Evolutionary conservation across 2,888 invertebrate species (phyloP).

Genomic region (Cantharis rustica): DNA sequence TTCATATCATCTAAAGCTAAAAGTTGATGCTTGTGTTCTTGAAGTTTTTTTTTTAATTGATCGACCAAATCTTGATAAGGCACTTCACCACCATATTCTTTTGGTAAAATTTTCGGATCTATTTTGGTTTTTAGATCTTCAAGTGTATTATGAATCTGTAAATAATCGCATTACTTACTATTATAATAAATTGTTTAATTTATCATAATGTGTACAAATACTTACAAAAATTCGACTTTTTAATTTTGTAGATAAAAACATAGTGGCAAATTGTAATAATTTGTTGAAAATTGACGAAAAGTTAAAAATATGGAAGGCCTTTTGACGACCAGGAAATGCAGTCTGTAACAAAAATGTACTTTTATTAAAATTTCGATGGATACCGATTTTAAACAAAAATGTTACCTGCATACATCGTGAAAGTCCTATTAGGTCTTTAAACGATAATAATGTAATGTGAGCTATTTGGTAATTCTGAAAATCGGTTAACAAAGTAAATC

Average conservation of each 20-base stretch:
- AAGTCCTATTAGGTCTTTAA: slow-evolving; percentile 77
- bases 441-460: slow-evolving; percentile 80
- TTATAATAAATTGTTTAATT: no score
- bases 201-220: slow-evolving; percentile 17
- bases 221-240: slow-evolving; percentile 79
- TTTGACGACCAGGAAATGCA: slow-evolving; percentile 89
- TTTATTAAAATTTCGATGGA: background rate
- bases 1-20: no score
- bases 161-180: no score
- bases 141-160: no score
- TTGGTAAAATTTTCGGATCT: no score
- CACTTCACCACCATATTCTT: no score
- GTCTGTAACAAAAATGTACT: slow-evolving; percentile 61
- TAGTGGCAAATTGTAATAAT: slow-evolving; percentile 81
- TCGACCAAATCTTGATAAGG: no score
- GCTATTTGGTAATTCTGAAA: slow-evolving; percentile 84
- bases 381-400: background rate
- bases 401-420: slow-evolving; percentile 75
- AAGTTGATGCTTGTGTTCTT: no score
- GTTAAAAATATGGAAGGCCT: slow-evolving; percentile 85
- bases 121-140: no score
- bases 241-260: slow-evolving; percentile 82
- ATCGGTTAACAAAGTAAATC: slow-evolving; percentile 83
- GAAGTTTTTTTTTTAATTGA: no score
- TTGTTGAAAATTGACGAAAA: slow-evolving; percentile 81